Evolutionary conservation across 2,888 invertebrate genomes (phyloP), one percentile per base, ranked within the genome.

Genomic region (Drepana falcataria): DNA sequence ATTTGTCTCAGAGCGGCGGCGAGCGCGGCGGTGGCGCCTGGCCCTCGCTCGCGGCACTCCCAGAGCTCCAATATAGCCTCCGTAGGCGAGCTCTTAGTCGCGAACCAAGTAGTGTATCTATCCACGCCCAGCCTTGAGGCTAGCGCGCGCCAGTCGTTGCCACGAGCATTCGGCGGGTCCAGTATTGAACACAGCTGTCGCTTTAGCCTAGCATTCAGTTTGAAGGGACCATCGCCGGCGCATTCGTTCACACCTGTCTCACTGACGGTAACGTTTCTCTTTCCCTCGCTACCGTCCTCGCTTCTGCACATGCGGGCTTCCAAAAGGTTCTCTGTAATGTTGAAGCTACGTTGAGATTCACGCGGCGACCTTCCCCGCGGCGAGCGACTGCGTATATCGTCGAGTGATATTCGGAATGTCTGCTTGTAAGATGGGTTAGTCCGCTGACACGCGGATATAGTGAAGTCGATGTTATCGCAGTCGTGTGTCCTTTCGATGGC

Each of bases 81-180:
- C 6, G 99, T 99, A 7, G 99, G 99, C 68, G 98, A 98, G 59
- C 96, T 94, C 88, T 99, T 98, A 35, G 98, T 98, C 58, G 98
- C 98, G 80, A 99, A 99, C 93, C 97, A 99, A 78, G 98, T 98
- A 63, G 98, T 97, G 83, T 98, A 98, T 78, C 98, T 95, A 92
- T 99, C 98, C 56, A 98, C 97, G 72, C 96, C 95, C 54, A 99
- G 93, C 76, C 96, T 94, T 77, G 96, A 95, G n/a, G 99, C 98
- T 65, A 99, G 90, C 92, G 98, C 95, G 66, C 99, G 93, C 99
- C 99, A 99, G 84, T 99, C 99, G 81, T 97, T 98, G 51, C 98
- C 97, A 68, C 97, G 93, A 9, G 95, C 94, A 72, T 96, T 97
- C 2, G 98, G 98, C 37, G 97, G 97, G 87, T 99, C 98, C 70